Evolutionary conservation across 2,113 vertebrate species (phyloP), one percentile per base, ranked within the genome.

Genomic region (Alethe diademata): DNA sequence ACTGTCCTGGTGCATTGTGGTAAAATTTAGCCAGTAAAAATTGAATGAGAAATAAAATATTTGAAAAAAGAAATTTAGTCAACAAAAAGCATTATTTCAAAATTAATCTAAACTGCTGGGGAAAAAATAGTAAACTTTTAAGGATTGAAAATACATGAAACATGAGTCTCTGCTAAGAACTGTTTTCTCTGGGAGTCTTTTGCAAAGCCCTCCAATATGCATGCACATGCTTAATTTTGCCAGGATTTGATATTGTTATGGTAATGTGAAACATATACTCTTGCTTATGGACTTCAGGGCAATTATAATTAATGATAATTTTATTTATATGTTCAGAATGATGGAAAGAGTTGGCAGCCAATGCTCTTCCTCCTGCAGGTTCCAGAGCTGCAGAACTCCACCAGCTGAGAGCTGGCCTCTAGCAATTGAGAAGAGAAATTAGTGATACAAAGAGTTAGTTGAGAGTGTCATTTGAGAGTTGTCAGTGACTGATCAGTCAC

Each of bases 51-150:
- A 86, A 85, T 76, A 86, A 80, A 15, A 2, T 64, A 20, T 86
- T 93, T 86, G 40, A 74, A 79, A 95, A 96, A 94, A 17, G 88
- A 86, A 78, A 33, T 58, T 95, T 66, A 92, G 88, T 76, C 24
- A 91, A 42, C 25, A 82, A 73, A 94, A 97, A 86, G 8, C n/a
- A 43, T 79, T 26, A 53, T 47, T 45, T 57, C 4, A 89, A 70
- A 54, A 33, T 47, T 36, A 38, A 29, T 78, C 23, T 58, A 40
- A 91, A 53, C 17, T 79, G 3, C 7, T 70, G 22, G 28, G 40
- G 35, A 78, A 78, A 84, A 71, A 67, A 5, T 3, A 36, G 4
- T 19, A 51, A 79, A 23, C 38, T n/a, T 58, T 43, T 58, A 58
- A 54, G 38, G 29, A 31, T 4, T 66, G 26, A 58, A 94, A 92